Base-by-base conservation (phyloP, 35 echinoderm and acorn worm genomes). In the Diadema setosum region DNA sequence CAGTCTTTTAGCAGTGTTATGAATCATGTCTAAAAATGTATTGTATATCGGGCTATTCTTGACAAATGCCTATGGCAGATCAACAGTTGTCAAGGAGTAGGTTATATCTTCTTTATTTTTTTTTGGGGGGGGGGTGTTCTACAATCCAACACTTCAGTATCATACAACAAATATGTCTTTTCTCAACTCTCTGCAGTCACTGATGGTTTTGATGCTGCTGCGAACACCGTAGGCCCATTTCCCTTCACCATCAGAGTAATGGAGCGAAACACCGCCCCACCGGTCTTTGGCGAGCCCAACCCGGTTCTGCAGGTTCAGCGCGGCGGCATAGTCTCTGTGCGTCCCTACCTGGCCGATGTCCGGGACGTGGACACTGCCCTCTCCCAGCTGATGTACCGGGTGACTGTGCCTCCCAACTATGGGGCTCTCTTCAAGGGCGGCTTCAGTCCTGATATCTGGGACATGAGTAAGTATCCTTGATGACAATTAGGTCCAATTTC, bases 191-290 rank as follows among this genome's bases (percentile, higher is more conserved):
- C 35, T 80, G 1, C 80, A 99, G 96, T 99, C 1, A 84, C 96
- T 39, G 96, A 99, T 83, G 82, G 90, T 23, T 83, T 91, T 11
- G 73, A 78, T 80, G 83, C 91, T 3, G 82, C 82, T 73, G 96
- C 93, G 29, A 99, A 99, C 45, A 70, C 84, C 4, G 34, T 99
- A 3, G 92, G 93, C 15, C 93, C 96, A 2, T 75, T 92, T 15
- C 93, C 92, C 14, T 99, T 99, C 86, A 95, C 81, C 87, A 86
- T 99, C 82, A 89, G 80, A 70, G 74, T 99, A n/a, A 24, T 94
- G 18, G 92, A 92, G 12, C 92, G 69, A 11, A 85, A 91, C 70
- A 75, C 81, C 0, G 81, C 85, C 17, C 85, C 93, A 14, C 81
- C 87, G 15, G 65, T 64, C 42, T 99, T 95, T 35, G 23, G 75